Evolutionary conservation across 2,113 vertebrate genomes (phyloP).

Genomic region (Cyanoderma ruficeps): DNA sequence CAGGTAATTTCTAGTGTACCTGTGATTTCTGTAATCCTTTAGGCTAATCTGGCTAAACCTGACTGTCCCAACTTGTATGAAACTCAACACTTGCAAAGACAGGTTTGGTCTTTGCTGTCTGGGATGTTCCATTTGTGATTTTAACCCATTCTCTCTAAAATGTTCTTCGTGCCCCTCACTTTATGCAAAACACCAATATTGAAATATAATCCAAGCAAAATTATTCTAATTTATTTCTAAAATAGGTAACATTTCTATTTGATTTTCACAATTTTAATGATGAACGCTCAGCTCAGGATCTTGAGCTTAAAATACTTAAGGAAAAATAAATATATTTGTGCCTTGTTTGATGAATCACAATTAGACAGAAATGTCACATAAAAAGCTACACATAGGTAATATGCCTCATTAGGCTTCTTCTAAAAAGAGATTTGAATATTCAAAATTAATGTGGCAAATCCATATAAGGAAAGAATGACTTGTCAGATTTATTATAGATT

Average conservation of each 20-base stretch:
- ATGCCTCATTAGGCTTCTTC: background rate
- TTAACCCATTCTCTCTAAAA: background rate
- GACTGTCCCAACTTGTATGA: background rate
- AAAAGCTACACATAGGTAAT: constrained; percentile 16
- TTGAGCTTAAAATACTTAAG: background rate
- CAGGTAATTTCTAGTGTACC: background rate
- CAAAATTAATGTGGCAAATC: background rate
- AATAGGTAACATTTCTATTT: background rate
- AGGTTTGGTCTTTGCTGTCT: background rate
- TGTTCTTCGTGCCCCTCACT: background rate
- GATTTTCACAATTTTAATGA: background rate
- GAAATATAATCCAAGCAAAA: background rate
- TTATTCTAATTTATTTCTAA: background rate
- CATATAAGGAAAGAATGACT: background rate
- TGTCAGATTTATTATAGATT: background rate
- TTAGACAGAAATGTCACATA: constrained; percentile 8
- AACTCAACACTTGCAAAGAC: background rate
- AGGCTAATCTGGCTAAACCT: background rate
- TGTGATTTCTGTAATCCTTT: background rate
- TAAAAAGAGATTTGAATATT: background rate
- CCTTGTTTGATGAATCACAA: background rate
- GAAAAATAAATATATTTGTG: constrained; percentile 8
- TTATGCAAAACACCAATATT: background rate
- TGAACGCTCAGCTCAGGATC: background rate
- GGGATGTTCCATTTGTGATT: background rate